A percentile compares a stretch with the other conserved stretches of the same genome.
Evolutionary conservation across 2,113 vertebrate species (phyloP).

Genomic region (Clarias gariepinus): DNA sequence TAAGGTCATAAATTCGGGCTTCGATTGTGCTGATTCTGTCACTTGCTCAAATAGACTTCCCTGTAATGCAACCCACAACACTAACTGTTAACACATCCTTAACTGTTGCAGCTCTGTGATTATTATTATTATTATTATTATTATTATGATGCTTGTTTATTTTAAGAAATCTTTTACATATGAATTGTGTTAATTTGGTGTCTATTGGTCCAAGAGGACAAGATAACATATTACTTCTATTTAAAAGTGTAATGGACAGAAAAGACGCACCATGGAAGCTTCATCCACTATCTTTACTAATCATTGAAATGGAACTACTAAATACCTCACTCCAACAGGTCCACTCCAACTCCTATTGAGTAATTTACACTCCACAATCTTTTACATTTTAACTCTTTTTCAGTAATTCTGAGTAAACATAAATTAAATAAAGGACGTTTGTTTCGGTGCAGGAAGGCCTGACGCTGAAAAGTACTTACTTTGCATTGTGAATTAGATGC

Average conservation of each 20-base stretch:
- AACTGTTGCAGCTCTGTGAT: background rate
- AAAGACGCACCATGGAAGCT: background rate
- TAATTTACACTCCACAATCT: background rate
- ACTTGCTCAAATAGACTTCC: slow-evolving; percentile 21
- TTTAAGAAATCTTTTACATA: background rate
- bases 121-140: too few species aligned
- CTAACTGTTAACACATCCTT: background rate
- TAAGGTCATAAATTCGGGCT: slow-evolving; percentile 29
- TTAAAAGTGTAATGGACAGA: slow-evolving; percentile 9
- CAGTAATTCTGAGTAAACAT: background rate
- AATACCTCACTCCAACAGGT: slow-evolving; percentile 36
- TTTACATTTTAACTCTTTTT: background rate
- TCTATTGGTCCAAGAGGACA: background rate
- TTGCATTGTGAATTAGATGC: too few species aligned
- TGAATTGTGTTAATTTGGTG: background rate
- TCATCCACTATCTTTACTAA: background rate
- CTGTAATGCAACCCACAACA: background rate
- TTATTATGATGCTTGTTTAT: background rate
- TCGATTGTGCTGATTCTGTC: background rate
- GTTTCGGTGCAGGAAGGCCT: too few species aligned
- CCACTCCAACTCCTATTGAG: background rate
- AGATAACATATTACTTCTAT: background rate
- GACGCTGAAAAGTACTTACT: too few species aligned
- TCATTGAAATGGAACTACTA: background rate
- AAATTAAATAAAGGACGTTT: background rate